Conservation (phyloP, 2,797 vertebrate species). For the Mus caroli region DNA sequence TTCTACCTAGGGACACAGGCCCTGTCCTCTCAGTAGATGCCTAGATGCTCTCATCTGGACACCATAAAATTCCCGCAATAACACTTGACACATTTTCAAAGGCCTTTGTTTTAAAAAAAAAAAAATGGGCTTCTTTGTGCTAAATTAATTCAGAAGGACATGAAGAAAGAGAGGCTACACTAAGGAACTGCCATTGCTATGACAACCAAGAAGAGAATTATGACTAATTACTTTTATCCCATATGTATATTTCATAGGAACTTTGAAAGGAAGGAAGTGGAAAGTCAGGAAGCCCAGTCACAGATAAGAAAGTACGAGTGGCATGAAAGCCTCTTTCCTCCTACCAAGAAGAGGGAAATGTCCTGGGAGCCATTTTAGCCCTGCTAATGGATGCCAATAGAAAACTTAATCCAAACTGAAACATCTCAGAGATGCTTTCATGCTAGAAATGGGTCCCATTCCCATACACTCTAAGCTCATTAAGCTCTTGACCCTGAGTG, state of each 20-base stretch:
- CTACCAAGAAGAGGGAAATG: not conserved
- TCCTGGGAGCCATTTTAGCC: not conserved
- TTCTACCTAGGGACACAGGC: not conserved
- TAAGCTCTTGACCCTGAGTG: constrained; percentile 49
- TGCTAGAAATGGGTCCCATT: constrained; percentile 12
- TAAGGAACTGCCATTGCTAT: constrained; percentile 72
- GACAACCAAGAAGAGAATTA: constrained; percentile 69
- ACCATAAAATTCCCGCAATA: constrained; percentile 26
- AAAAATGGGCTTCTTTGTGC: constrained; percentile 63
- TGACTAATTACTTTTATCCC: constrained; percentile 79
- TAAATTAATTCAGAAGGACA: constrained; percentile 66
- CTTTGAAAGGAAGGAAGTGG: constrained; percentile 52
- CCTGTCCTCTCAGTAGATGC: not conserved
- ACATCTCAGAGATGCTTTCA: constrained; percentile 35
- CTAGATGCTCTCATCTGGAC: constrained; percentile 31
- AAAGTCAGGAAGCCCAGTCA: constrained; percentile 44
- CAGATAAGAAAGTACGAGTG: not conserved
- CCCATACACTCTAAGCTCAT: not conserved
- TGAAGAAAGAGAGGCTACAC: constrained; percentile 35
- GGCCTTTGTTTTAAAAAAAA: constrained; percentile 66
- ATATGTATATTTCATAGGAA: constrained; percentile 72
- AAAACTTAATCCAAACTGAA: constrained; percentile 41
- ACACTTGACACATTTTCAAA: constrained; percentile 63
- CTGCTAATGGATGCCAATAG: constrained; percentile 10
- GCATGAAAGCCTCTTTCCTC: constrained; percentile 34